Percentiles rank a stretch among this genome's conserved stretches.
These are phyloP conservation scores for Lepus townsendii DNA, from an alignment of 2,797 vertebrate genomes.

Conservation along the genomic window DNA sequence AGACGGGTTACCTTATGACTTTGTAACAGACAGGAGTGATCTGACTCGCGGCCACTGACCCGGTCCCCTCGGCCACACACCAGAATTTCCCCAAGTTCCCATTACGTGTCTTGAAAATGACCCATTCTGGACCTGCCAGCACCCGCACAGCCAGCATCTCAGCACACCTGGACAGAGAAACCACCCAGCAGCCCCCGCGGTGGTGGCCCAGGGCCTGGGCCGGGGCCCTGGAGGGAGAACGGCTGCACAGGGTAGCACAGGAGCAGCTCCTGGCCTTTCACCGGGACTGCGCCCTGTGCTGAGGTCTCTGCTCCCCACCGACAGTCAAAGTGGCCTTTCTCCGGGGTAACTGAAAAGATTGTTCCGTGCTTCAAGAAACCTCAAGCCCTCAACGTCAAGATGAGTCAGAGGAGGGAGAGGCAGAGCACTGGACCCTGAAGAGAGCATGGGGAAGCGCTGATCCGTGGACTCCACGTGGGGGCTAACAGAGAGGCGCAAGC, in stretches of 20 bases:
- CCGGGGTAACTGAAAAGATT: conserved; percentile 69
- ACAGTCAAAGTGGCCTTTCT: conserved; percentile 80
- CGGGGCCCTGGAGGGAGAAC: background rate
- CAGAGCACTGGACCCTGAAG: background rate
- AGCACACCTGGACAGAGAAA: background rate
- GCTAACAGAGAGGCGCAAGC: background rate
- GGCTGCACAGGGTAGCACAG: conserved; percentile 47
- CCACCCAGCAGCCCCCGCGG: background rate
- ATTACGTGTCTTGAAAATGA: background rate
- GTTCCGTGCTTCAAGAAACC: conserved; percentile 66
- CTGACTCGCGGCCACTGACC: conserved; percentile 72
- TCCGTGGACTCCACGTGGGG: background rate
- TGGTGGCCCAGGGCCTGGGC: too few species aligned
- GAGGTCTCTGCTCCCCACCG: conserved; percentile 71
- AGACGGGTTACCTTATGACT: conserved; percentile 66
- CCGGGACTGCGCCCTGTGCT: conserved; percentile 36
- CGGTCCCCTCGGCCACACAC: background rate
- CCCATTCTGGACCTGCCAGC: background rate
- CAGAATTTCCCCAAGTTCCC: conserved; percentile 74
- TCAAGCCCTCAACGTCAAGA: conserved; percentile 34
- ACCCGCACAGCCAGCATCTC: background rate
- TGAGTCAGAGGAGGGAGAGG: conserved; percentile 62
- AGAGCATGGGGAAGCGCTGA: background rate
- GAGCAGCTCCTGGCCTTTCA: background rate
- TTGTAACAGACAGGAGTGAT: conserved; percentile 33